Evolutionary conservation across 23 tunicate species (phyloP).

Genomic region (Phallusia fumigata): DNA sequence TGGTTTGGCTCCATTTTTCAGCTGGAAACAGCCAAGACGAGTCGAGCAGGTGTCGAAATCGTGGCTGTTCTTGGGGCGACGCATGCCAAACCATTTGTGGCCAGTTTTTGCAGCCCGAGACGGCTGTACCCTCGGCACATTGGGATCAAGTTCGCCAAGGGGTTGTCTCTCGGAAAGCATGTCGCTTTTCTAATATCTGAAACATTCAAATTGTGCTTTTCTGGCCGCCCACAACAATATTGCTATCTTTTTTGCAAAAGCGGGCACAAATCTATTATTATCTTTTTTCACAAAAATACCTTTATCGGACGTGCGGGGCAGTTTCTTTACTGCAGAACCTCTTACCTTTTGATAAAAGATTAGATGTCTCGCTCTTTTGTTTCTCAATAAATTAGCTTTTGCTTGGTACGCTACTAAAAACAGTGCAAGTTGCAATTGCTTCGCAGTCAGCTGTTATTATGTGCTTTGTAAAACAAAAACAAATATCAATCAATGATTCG

Average conservation of each 20-base stretch:
- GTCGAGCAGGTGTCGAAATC: background rate
- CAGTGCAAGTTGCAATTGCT: too few species aligned
- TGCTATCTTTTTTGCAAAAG: too few species aligned
- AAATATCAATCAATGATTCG: constrained; percentile 4
- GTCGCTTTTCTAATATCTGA: background rate
- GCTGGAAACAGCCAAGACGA: background rate
- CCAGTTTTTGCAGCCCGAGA: constrained; percentile 87
- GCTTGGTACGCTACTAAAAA: too few species aligned
- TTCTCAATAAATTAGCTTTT: too few species aligned
- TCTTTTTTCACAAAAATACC: too few species aligned
- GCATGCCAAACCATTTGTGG: constrained; percentile 67
- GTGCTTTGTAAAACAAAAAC: constrained; percentile 6
- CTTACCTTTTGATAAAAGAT: too few species aligned
- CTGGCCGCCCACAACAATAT: too few species aligned
- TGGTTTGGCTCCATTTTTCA: background rate
- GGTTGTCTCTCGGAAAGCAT: constrained; percentile 67
- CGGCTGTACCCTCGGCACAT: constrained; percentile 71
- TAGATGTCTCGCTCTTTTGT: too few species aligned
- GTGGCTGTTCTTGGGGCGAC: constrained; percentile 13
- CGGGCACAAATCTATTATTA: too few species aligned
- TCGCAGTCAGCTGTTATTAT: background rate
- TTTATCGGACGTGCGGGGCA: too few species aligned
- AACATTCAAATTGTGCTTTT: background rate
- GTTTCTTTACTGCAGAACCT: too few species aligned
- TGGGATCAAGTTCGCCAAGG: constrained; percentile 50